These are phyloP conservation scores for Habrosyne pyritoides DNA, from an alignment of 2,888 invertebrate species.

Conservation along the genomic window DNA sequence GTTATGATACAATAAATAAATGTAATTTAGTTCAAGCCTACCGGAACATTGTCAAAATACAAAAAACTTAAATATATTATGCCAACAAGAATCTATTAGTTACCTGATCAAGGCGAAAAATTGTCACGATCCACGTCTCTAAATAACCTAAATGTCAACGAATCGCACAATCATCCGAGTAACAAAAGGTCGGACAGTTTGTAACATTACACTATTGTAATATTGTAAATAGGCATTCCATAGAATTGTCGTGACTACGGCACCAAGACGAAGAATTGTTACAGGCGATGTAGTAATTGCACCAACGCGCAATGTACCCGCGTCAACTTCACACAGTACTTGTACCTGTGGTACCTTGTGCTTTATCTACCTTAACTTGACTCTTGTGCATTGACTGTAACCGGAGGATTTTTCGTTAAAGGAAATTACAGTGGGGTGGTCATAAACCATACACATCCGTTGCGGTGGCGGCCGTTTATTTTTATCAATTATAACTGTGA, in stretches of 20 bases:
- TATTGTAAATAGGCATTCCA: slow-evolving; percentile 39
- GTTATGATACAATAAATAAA: no score
- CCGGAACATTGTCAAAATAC: no score
- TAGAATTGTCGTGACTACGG: slow-evolving; percentile 41
- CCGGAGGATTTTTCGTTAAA: slow-evolving; percentile 30
- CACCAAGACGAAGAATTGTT: slow-evolving; percentile 33
- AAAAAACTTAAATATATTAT: slow-evolving; percentile 18
- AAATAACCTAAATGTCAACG: slow-evolving; percentile 52
- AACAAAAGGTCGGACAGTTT: slow-evolving; percentile 30
- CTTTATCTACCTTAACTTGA: slow-evolving; percentile 9
- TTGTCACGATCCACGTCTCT: slow-evolving; percentile 44
- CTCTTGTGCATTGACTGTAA: slow-evolving; percentile 19
- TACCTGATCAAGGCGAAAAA: slow-evolving; percentile 29
- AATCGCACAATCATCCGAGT: slow-evolving; percentile 33
- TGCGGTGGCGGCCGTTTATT: neutral
- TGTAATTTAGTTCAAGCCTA: no score
- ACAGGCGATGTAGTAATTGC: slow-evolving; percentile 38
- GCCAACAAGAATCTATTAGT: slow-evolving; percentile 13
- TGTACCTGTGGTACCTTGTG: neutral
- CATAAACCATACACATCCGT: slow-evolving; percentile 31
- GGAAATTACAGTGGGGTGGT: slow-evolving; percentile 52
- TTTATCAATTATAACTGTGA: slow-evolving; percentile 4
- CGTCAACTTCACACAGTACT: slow-evolving; percentile 10
- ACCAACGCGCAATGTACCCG: slow-evolving; percentile 14
- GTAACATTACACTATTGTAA: slow-evolving; percentile 29